Base-by-base conservation (phyloP, 2,888 invertebrate genomes). In the Erynnis tages region DNA sequence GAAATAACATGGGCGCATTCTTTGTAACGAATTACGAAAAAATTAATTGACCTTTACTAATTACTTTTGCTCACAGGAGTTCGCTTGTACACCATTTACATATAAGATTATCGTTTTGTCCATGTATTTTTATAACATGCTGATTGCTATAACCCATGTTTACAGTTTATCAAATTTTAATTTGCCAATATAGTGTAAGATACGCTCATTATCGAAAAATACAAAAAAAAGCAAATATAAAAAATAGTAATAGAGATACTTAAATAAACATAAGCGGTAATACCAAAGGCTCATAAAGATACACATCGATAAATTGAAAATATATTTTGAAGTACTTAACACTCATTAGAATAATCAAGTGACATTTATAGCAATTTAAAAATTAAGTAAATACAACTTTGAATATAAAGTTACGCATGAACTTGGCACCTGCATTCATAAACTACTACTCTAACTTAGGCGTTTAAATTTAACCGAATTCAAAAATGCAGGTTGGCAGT, bases 1-100 rank as follows among this genome's bases (percentile, higher is more conserved):
- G 8, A 30, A 30, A 43, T 43, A 43, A 29, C 30, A 19, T 30
- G 29, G 13, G 7, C 11, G 7, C 30, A 25, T 13, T 43, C 11
- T 30, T 19, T 13, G 43, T 19, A 14, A 23, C 21, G 34, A 45
- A 32, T 32, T 32, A 44, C 30, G 30, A 44, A 32, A 44, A 32
- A 44, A 44, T 30, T 23, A 35, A 34, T 32, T 35, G 17, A 47
- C 47, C 47, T 47, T 47, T 47, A 23, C 29, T 27, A 37, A 35
- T 47, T 37, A 43, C 11, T 25, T 47, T 37, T 14, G 44, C 44
- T 34, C 30, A 32, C 44, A 13, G 13, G 23, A 23, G 23, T 25
- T 23, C 44, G 11, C 16, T 37, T 34, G 25, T 23, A 34, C 7
- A 10, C 25, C 16, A 37, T 45, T 45, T 23, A 23, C 34, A 45